These are phyloP conservation scores for Actenoides lindsayi DNA, from an alignment of 2,113 vertebrate genomes.

Conservation along the genomic window DNA sequence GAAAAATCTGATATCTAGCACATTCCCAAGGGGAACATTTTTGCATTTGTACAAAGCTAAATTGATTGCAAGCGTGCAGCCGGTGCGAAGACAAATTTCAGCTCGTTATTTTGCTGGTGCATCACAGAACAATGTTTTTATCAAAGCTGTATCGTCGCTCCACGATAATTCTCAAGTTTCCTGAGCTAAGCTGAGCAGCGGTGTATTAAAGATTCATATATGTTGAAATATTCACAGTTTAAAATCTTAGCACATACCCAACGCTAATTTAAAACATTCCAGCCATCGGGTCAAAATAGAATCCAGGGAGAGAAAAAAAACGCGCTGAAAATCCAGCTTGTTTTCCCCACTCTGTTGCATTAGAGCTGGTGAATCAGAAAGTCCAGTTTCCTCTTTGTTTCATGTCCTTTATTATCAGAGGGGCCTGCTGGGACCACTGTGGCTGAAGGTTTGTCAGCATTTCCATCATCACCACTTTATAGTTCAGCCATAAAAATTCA, in stretches of 20 bases:
- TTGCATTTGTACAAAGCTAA: neutral
- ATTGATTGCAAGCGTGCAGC: constrained; percentile 7
- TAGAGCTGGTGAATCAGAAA: neutral
- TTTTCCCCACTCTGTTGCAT: neutral
- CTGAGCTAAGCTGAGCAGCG: neutral
- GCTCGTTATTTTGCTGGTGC: neutral
- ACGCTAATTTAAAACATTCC: neutral
- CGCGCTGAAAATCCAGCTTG: neutral
- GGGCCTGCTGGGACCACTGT: neutral
- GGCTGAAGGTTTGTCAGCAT: neutral
- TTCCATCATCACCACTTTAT: neutral
- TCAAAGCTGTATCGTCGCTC: neutral
- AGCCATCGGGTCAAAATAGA: neutral
- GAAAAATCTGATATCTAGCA: neutral
- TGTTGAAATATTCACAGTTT: neutral
- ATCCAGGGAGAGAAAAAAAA: accelerated
- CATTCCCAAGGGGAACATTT: constrained; percentile 13
- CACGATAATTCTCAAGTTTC: neutral
- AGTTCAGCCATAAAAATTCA: neutral
- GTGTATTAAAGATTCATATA: neutral
- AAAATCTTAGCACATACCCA: neutral
- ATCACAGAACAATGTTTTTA: neutral
- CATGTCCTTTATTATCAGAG: neutral
- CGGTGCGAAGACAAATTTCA: neutral
- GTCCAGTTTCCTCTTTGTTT: neutral